These are phyloP conservation scores for Lymantria dispar DNA, from an alignment of 2,888 invertebrate genomes.

Conservation along the genomic window DNA sequence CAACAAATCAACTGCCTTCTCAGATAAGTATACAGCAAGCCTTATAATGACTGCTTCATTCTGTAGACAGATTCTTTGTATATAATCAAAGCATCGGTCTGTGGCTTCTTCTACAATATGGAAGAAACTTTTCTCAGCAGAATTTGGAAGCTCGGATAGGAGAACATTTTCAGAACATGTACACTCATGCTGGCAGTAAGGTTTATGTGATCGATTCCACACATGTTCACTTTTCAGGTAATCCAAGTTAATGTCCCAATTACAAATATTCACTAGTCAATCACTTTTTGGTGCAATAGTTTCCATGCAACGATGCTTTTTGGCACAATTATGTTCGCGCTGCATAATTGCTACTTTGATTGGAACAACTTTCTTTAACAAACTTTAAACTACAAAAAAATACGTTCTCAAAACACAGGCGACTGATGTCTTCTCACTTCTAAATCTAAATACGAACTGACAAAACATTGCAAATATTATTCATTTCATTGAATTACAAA, in stretches of 20 bases:
- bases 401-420: too few species aligned
- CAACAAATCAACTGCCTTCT: conserved; percentile 9
- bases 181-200: neutral
- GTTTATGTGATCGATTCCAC: neutral
- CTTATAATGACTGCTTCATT: conserved; percentile 2
- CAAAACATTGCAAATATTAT: too few species aligned
- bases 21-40: conserved; percentile 10
- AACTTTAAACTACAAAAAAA: too few species aligned
- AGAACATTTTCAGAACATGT: neutral
- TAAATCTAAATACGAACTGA: too few species aligned
- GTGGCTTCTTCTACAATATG: conserved; percentile 17
- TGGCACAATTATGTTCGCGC: neutral
- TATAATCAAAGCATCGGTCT: conserved; percentile 1
- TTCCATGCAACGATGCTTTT: neutral
- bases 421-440: too few species aligned
- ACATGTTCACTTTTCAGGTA: neutral
- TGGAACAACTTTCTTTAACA: too few species aligned
- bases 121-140: conserved; percentile 4
- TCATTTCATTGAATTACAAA: too few species aligned
- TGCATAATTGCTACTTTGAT: neutral
- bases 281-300: neutral
- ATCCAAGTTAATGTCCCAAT: neutral
- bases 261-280: neutral
- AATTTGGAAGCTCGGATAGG: neutral
- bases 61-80: conserved; percentile 8